Conservation (phyloP, 2,888 invertebrate species). For the Drosophila merina region DNA sequence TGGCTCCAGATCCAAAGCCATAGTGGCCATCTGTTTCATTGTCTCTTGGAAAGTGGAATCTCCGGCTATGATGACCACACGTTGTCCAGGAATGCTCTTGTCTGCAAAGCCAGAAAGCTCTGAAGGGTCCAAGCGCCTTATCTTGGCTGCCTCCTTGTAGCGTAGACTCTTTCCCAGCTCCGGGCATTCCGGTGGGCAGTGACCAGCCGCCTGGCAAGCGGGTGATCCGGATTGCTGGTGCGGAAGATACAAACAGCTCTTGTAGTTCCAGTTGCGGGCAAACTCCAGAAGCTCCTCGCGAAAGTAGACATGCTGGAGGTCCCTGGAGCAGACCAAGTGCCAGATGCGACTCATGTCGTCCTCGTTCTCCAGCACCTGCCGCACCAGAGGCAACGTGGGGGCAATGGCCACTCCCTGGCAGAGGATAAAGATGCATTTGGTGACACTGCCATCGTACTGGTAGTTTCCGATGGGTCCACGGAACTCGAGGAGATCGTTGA, state of each 20-base stretch:
- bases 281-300: slow-evolving; percentile 86
- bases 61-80: slow-evolving; percentile 56
- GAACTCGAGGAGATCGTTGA: slow-evolving; percentile 86
- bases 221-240: slow-evolving; percentile 70
- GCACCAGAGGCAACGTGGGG: slow-evolving; percentile 88
- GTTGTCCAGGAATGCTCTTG: slow-evolving; percentile 1
- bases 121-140: slow-evolving; percentile 50
- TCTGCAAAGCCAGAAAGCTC: slow-evolving; percentile 35
- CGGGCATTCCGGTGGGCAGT: slow-evolving; percentile 53
- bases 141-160: slow-evolving; percentile 75
- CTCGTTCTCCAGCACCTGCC: slow-evolving; percentile 87
- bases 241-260: slow-evolving; percentile 86
- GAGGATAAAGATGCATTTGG: slow-evolving; percentile 84
- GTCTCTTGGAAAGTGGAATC: slow-evolving; percentile 50
- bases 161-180: slow-evolving; percentile 63
- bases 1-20: slow-evolving; percentile 34
- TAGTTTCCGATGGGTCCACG: slow-evolving; percentile 89
- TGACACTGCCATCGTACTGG: slow-evolving; percentile 40
- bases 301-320: slow-evolving; percentile 86
- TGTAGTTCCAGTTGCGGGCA: slow-evolving; percentile 90
- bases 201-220: slow-evolving; percentile 19
- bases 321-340: slow-evolving; percentile 87
- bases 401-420: slow-evolving; percentile 92
- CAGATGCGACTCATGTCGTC: slow-evolving; percentile 87
- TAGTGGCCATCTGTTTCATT: slow-evolving; percentile 31